A percentile compares a stretch with the other conserved stretches of the same genome.
phyloP scores from a whole-genome alignment of 2,113 vertebrate species.

The Ariopsis seemanni region DNA sequence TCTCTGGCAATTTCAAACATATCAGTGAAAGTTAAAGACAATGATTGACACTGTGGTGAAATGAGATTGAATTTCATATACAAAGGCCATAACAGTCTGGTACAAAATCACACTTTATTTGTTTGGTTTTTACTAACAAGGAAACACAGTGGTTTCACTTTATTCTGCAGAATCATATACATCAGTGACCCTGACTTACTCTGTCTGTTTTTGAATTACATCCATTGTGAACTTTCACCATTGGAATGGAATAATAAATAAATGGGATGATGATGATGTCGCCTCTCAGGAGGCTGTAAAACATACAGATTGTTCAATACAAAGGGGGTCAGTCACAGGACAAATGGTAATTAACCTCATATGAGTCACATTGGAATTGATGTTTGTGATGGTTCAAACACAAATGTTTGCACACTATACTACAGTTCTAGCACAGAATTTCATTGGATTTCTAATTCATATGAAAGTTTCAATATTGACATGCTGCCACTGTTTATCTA shows the following conservation, averaged over 20 bases:
- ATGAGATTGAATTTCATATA: not conserved
- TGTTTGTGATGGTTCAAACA: conserved; percentile 1
- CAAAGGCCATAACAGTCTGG: not conserved
- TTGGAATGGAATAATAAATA: conserved; percentile 1
- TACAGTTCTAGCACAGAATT: not conserved
- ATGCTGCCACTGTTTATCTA: not conserved
- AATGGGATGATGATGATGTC: not conserved
- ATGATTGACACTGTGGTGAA: not conserved
- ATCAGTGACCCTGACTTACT: not conserved
- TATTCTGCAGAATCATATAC: not conserved
- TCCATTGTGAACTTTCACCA: not conserved
- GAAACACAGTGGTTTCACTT: not conserved
- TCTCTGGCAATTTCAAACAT: conserved; percentile 15
- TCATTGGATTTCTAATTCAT: conserved; percentile 1
- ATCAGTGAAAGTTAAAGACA: conserved; percentile 9
- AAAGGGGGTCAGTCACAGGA: not conserved
- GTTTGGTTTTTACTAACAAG: conserved; percentile 2
- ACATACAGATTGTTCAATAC: not conserved
- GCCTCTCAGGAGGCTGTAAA: not conserved
- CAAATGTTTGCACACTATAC: not conserved
- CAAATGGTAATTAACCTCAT: conserved; percentile 18
- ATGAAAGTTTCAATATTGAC: not conserved
- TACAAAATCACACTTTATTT: conserved; percentile 31
- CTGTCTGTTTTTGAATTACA: conserved; percentile 4
- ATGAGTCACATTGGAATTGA: not conserved